Conservation (phyloP, 2,888 invertebrate genomes). For the Tanypteryx hageni region DNA sequence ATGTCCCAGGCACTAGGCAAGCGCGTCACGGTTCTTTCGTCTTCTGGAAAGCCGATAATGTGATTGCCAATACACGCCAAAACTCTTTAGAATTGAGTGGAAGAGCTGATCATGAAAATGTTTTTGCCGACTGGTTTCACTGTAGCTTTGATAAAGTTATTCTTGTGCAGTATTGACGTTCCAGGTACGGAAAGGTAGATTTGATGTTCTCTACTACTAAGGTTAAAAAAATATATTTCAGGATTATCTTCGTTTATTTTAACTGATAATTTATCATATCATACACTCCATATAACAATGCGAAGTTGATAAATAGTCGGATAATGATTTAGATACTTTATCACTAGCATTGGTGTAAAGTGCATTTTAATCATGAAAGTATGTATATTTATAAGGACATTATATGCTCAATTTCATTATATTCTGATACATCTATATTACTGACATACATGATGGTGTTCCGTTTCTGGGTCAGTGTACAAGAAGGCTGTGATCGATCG, state of each 20-base stretch:
- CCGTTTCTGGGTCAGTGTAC: constrained; percentile 62
- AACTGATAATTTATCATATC: no score
- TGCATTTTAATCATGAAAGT: no score
- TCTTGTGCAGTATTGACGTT: not conserved
- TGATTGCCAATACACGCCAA: not conserved
- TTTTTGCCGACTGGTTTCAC: not conserved
- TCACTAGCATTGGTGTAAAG: no score
- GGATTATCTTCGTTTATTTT: no score
- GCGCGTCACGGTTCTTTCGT: not conserved
- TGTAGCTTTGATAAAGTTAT: not conserved
- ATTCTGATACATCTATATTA: not conserved
- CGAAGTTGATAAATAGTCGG: no score
- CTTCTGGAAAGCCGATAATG: not conserved
- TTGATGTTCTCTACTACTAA: not conserved
- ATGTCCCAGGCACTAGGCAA: not conserved
- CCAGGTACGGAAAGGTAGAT: constrained; percentile 14
- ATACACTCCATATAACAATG: no score
- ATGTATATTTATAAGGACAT: not conserved
- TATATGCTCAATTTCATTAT: not conserved
- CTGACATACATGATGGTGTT: not conserved
- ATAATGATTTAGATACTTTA: no score
- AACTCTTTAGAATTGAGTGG: not conserved
- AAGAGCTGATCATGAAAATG: not conserved
- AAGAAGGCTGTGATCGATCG: constrained; percentile 62
- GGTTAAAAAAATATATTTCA: no score